phyloP scores from a whole-genome alignment of 1,140 invertebrate species.

The Scaptomyza hsui region DNA sequence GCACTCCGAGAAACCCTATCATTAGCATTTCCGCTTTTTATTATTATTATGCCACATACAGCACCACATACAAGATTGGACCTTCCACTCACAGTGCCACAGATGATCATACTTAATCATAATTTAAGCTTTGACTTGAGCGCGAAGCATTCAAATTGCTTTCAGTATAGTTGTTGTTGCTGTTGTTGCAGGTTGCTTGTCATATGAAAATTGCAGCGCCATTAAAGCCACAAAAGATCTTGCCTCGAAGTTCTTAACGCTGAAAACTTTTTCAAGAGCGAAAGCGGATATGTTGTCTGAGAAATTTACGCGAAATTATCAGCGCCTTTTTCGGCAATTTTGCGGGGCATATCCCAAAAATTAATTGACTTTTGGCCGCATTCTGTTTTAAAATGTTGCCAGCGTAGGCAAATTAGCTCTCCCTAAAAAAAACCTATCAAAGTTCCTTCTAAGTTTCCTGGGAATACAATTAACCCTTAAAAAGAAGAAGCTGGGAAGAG shows the following conservation, averaged over 20 bases:
- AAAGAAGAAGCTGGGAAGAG: neutral
- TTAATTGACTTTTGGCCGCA: constrained; percentile 72
- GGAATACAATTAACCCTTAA: constrained; percentile 66
- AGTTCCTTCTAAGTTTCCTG: constrained; percentile 56
- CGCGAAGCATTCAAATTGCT: constrained; percentile 59
- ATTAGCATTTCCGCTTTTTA: constrained; percentile 84
- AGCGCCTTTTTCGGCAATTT: constrained; percentile 17
- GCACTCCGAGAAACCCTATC: constrained; percentile 65
- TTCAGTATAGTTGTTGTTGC: constrained; percentile 22
- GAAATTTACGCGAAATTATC: constrained; percentile 73
- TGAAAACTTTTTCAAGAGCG: neutral
- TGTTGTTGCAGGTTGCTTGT: constrained; percentile 50
- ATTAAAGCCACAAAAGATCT: constrained; percentile 22
- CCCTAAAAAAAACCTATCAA: neutral
- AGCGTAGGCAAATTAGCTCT: constrained; percentile 77
- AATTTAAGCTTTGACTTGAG: constrained; percentile 67
- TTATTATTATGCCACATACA: constrained; percentile 73
- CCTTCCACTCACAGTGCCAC: constrained; percentile 31
- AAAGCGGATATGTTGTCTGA: constrained; percentile 72
- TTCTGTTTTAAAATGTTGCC: constrained; percentile 11
- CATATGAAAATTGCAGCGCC: constrained; percentile 77
- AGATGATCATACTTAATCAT: constrained; percentile 83
- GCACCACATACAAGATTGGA: constrained; percentile 6
- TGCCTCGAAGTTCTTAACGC: neutral
- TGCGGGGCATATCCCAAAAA: constrained; percentile 39